Conservation (phyloP, 1,140 invertebrate genomes). For the Drosophila navojoa region DNA sequence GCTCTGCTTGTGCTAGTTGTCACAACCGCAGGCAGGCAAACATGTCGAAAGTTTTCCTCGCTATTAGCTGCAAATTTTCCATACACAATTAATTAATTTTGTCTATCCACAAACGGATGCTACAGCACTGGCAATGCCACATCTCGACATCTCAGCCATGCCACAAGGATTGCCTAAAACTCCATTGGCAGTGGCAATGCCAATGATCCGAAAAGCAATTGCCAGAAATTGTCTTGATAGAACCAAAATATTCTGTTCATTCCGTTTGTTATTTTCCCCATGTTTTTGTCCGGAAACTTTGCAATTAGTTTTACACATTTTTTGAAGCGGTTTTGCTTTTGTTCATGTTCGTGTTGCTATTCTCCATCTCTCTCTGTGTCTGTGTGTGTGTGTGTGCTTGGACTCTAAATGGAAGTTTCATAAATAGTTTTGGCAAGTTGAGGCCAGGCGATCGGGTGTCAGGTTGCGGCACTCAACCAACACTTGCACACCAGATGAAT, state of each 20-base stretch:
- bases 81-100: conserved; percentile 79
- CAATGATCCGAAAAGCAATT: conserved; percentile 32
- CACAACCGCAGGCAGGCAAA: conserved; percentile 64
- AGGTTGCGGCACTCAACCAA: conserved; percentile 56
- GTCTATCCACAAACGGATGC: conserved; percentile 35
- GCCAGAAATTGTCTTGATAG: conserved; percentile 24
- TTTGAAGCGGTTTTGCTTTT: conserved; percentile 24
- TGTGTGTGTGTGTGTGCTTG: not conserved
- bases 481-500: conserved; percentile 63
- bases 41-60: conserved; percentile 57
- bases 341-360: not conserved
- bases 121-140: conserved; percentile 12
- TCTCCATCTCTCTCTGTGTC: too few relatives aligned
- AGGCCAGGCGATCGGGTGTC: conserved; percentile 44
- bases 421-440: conserved; percentile 68
- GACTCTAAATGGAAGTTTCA: conserved; percentile 41
- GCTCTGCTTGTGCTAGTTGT: conserved; percentile 46
- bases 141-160: conserved; percentile 42
- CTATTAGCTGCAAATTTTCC: conserved; percentile 79
- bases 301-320: conserved; percentile 63
- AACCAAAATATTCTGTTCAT: conserved; percentile 43
- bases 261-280: conserved; percentile 36
- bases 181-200: conserved; percentile 14
- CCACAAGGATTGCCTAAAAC: conserved; percentile 19
- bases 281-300: conserved; percentile 49